A percentile compares a stretch with the other conserved stretches of the same genome.
Conservation (phyloP, 2,888 invertebrate genomes). For the Scaptomyza reducta region DNA sequence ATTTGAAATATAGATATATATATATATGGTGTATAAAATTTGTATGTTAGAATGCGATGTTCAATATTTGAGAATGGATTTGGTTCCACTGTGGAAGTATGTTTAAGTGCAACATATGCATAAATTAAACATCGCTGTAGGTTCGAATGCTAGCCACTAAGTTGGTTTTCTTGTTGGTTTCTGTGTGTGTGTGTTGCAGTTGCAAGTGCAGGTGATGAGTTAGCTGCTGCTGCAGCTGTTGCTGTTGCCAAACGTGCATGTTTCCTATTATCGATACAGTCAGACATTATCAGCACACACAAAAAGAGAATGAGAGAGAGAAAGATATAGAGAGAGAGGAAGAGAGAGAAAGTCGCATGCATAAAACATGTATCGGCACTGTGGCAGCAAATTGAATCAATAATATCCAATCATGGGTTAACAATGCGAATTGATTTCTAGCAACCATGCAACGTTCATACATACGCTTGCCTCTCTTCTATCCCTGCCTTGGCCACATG, state of each 20-base stretch:
- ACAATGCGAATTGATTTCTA: conserved; percentile 81
- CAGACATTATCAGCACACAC: conserved; percentile 62
- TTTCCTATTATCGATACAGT: conserved; percentile 69
- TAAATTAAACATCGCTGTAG: conserved; percentile 64
- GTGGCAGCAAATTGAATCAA: conserved; percentile 81
- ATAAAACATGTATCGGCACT: conserved; percentile 75
- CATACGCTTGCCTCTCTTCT: conserved; percentile 6
- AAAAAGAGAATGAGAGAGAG: conserved; percentile 1
- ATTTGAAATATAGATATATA: too few species aligned
- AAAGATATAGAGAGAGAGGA: neutral
- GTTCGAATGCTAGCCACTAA: conserved; percentile 24
- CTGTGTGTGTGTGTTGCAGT: conserved; percentile 5
- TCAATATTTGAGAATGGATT: neutral
- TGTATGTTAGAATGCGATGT: neutral
- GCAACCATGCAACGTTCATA: conserved; percentile 60
- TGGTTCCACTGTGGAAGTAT: conserved; percentile 43
- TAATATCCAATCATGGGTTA: conserved; percentile 82
- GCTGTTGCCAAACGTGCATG: conserved; percentile 55
- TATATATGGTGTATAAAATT: too few species aligned
- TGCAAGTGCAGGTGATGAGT: conserved; percentile 6
- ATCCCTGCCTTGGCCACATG: conserved; percentile 38
- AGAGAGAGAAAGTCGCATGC: conserved; percentile 51
- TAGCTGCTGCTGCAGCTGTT: conserved; percentile 14
- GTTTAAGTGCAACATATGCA: conserved; percentile 65
- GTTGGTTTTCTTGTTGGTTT: conserved; percentile 14